Evolutionary conservation across 53 echinoderm and acorn worm species (phyloP), one percentile per base, ranked within the genome.

Genomic region (Luidia sarsii): DNA sequence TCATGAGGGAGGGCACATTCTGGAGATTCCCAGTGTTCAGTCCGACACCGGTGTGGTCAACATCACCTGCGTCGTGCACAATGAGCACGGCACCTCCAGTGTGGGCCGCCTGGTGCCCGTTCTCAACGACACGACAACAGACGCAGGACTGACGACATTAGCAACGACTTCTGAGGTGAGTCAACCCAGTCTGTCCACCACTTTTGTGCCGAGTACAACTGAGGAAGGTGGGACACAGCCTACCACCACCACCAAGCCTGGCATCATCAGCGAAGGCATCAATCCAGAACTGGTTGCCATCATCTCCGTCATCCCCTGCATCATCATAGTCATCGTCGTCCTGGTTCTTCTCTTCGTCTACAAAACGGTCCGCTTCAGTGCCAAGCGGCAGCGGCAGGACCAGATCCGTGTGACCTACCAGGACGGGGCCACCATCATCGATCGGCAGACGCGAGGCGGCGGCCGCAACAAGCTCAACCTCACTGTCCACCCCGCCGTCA

Each of bases 61-160:
- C 62, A 59, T 86, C 46, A 79, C 80, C 20, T 86, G 86, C 34
- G 24, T 57, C n/a, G 79, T 80, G 19, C 50, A 22, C 18, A 86
- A 86, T 57, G 69, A 60, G 22, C 68, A 79, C 60, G 86, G 86
- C 16, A 13, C 21, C 0, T 32, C 80, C 1, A 79, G 24, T 1
- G 43, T 18, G 7, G 57, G 57, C 0, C 39, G 4, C 41, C 39
- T 29, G 31, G 31, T 75, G 23, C 59, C 43, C 7, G 75, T 75
- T 5, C 75, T 75, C 32, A 36, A 10, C 24, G 41, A 41, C 6
- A 33, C 31, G 14, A 30, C 3, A 2, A 57, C 57, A 24, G 27
- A 57, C 1, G 30, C 59, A 16, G 2, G 9, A 2, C 59, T 32
- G 7, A 59, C 59, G 1, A 41, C 41, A 6, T 41, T 41, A 11